Conservation (phyloP, 2,113 vertebrate genomes). For the Laticauda colubrina region DNA sequence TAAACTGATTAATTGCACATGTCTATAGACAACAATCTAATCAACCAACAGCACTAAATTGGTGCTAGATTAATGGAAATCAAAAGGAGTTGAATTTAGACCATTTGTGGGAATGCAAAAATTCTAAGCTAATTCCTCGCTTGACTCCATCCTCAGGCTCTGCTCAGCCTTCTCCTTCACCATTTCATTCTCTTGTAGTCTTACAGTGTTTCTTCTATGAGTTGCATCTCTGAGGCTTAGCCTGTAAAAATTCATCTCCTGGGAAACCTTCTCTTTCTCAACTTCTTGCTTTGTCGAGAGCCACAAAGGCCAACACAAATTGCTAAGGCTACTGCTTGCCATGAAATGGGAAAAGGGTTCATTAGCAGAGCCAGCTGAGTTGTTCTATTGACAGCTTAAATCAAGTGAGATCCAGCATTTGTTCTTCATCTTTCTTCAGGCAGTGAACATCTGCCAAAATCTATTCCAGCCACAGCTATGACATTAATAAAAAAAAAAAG, state of each 20-base stretch:
- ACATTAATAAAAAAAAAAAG: background rate
- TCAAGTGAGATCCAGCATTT: background rate
- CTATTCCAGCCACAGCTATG: background rate
- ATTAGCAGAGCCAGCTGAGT: background rate
- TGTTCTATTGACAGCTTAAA: background rate
- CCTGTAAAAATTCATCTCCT: background rate
- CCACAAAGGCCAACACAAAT: background rate
- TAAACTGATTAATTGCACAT: background rate
- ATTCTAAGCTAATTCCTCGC: background rate
- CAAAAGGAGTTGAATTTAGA: background rate
- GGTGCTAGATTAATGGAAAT: background rate
- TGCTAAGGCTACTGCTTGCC: background rate
- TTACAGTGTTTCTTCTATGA: background rate
- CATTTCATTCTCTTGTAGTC: background rate
- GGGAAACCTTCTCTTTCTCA: background rate
- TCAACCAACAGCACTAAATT: background rate
- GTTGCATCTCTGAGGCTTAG: background rate
- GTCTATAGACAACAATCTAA: background rate
- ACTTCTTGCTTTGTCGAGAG: background rate
- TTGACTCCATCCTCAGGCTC: background rate
- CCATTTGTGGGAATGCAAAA: too few relatives aligned
- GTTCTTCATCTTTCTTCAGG: background rate
- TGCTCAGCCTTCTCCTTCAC: background rate
- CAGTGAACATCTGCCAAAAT: background rate
- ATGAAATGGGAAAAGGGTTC: background rate